Percentiles rank a stretch among this genome's conserved stretches.
phyloP scores from a whole-genome alignment of 1,140 invertebrate species.

The Hirudo medicinalis region DNA sequence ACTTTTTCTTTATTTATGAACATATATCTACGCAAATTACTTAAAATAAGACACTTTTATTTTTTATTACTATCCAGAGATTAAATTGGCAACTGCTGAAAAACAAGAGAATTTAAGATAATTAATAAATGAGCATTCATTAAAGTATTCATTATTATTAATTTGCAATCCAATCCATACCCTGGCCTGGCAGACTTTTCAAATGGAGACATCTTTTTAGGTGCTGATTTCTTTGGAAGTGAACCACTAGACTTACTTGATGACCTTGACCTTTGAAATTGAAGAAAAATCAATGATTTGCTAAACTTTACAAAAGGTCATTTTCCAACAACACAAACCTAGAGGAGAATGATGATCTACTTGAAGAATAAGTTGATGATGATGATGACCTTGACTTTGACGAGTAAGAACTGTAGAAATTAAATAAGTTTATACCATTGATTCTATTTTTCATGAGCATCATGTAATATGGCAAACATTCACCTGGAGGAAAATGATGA shows the following conservation, averaged over 20 bases:
- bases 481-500: constrained; percentile 17
- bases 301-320: not conserved
- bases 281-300: not conserved
- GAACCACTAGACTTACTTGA: not conserved
- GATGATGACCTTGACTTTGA: constrained; percentile 19
- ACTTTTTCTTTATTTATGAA: too few species aligned
- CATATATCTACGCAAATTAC: too few species aligned
- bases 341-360: constrained; percentile 17
- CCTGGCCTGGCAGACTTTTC: too few species aligned
- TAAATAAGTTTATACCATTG: too few species aligned
- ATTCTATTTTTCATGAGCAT: not conserved
- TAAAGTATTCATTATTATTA: not conserved
- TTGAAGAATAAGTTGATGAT: constrained; percentile 11
- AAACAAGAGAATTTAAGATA: constrained; percentile 4
- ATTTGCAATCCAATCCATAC: not conserved
- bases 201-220: too few species aligned
- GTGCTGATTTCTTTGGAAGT: not conserved
- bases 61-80: not conserved
- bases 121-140: not conserved
- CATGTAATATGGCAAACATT: not conserved
- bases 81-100: constrained; percentile 10
- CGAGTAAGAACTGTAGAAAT: constrained; percentile 11
- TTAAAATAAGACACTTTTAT: too few species aligned
- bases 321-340: not conserved
- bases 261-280: not conserved